Base-by-base conservation (phyloP, 2,113 vertebrate genomes). In the Podarcis muralis region DNA sequence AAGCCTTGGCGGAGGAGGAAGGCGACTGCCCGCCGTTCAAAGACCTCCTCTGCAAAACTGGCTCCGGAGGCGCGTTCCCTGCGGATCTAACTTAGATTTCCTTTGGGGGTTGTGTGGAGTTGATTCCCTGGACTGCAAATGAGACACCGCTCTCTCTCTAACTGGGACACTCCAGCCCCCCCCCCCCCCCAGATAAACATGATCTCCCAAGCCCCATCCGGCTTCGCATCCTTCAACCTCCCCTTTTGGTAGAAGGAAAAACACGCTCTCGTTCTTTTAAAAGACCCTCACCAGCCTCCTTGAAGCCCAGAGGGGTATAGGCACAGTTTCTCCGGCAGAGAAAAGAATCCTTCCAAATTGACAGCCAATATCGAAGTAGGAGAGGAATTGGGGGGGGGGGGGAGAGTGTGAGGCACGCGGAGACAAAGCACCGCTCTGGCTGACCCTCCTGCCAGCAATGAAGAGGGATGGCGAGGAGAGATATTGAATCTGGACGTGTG, bases 41-140 rank as follows among this genome's bases (percentile, higher is more conserved):
- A 87, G 87, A 76, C 88, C 59, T 81, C 83, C 85, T 85, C 83
- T 20, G n/a, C 92, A 71, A 68, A 71, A 59, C 43, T n/a, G 59
- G 77, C 80, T 37, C 43, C 53, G 22, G 15, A 20, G 79, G 20
- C 81, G 0, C 5, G n/a, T 43, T 18, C 13, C 1, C 5, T n/a
- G 15, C 32, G 72, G 35, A 25, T n/a, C 81, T 65, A 40, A 23
- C 22, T 25, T 62, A 20, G 1, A 62, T 48, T 3, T 2, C 35
- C 5, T 37, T 16, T 35, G 37, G 48, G 12, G 13, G 22, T 32
- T 13, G 43, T 6, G 25, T 13, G 69, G 23, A 84, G n/a, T 16
- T 40, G 1, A 2, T 5, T 66, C 18, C 16, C 3, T 27, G 27
- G 25, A n/a, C 27, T 5, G 40, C 1, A 20, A 22, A 25, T 6